Evolutionary conservation across 1,140 invertebrate species (phyloP), one percentile per base, ranked within the genome.

Genomic region (Aleiodes sp.): DNA sequence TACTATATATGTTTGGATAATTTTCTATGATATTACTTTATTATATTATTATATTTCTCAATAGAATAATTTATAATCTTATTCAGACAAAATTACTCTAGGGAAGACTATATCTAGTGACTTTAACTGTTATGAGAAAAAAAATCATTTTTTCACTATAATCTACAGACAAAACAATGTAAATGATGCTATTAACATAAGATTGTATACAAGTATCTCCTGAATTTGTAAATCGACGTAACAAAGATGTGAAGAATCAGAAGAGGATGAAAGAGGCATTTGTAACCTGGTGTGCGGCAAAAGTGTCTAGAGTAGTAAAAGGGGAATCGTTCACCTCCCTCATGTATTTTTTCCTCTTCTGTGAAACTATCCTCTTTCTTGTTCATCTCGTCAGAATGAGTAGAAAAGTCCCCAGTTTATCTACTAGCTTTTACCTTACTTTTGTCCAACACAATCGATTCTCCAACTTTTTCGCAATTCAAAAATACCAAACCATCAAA

Each of bases 271-370:
- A 24, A 16, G 26, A 24, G 46, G 46, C 19, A 46, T 46, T 46
- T 46, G 41, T 46, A 46, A 46, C 41, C n/a, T 52, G 46, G 21
- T 52, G 26, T 24, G 46, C 12, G 26, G 46, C 19, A 52, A 52
- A 52, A 52, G 46, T 52, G 46, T 52, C 46, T 52, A 21, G 46
- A 52, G 46, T 52, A 21, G 46, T 24, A 52, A 52, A 52, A 52
- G 46, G 46, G 46, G 46, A 35, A 52, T 52, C 46, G 46, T 19
- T 52, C 21, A 21, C 46, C 26, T 16, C 46, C 46, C 46, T 52
- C 26, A 52, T 52, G 19, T 21, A 6, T 21, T 52, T 24, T 21
- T 2, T 52, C 26, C 46, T 21, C 46, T 26, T 52, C 26, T 52
- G 46, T 52, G 10, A 52, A 52, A 52, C 46, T 52, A 52, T 52